A percentile compares a stretch with the other conserved stretches of the same genome.
Evolutionary conservation across 2,113 vertebrate species (phyloP).

Genomic region (Mirounga angustirostris): DNA sequence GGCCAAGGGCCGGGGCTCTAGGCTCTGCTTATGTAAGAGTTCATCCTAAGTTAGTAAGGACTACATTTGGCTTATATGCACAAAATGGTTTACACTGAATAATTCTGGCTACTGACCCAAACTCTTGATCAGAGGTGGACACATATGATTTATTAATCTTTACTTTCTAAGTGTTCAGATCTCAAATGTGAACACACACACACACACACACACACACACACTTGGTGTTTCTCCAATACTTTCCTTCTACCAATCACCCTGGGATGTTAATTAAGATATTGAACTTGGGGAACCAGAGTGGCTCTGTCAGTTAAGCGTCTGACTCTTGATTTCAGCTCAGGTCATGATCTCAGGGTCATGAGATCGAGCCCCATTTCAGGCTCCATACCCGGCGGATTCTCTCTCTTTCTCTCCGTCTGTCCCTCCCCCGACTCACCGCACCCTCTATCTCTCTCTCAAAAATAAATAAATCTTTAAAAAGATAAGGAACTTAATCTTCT

Average conservation of each 20-base stretch:
- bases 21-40: background rate
- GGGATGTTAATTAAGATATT: background rate
- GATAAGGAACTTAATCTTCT: background rate
- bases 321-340: background rate
- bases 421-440: background rate
- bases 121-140: background rate
- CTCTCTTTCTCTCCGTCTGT: background rate
- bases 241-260: background rate
- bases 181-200: background rate
- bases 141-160: conserved; percentile 16
- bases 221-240: background rate
- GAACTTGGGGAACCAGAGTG: background rate
- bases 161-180: background rate
- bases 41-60: background rate
- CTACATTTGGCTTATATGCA: background rate
- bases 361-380: background rate
- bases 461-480: background rate
- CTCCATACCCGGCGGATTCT: background rate
- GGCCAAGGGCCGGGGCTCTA: background rate
- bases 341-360: background rate
- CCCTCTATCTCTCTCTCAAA: background rate
- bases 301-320: background rate
- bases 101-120: background rate
- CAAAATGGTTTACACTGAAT: background rate
- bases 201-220: background rate